phyloP scores from a whole-genome alignment of 2,888 invertebrate species.

The Lamellibrachia columna region DNA sequence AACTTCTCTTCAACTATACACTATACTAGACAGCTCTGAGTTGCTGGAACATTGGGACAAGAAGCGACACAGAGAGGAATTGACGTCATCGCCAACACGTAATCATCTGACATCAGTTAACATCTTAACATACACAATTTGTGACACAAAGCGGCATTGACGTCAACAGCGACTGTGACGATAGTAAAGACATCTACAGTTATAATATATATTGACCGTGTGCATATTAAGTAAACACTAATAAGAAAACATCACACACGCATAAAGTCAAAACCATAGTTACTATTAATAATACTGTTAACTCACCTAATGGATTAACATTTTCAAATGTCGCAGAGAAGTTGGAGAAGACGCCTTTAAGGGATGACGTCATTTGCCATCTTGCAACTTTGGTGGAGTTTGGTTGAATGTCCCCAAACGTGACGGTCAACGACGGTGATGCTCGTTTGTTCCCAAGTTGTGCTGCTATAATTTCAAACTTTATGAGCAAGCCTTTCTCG shows the following conservation, averaged over 20 bases:
- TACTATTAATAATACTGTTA: neutral
- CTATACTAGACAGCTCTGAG: too few relatives aligned
- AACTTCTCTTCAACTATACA: too few relatives aligned
- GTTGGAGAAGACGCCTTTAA: constrained; percentile 48
- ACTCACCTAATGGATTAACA: constrained; percentile 46
- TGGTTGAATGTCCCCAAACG: constrained; percentile 47
- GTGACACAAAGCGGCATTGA: too few relatives aligned
- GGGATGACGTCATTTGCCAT: constrained; percentile 46
- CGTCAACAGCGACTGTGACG: too few relatives aligned
- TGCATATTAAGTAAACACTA: neutral
- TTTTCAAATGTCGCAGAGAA: constrained; percentile 50
- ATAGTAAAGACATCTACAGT: neutral
- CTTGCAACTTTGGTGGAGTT: constrained; percentile 43
- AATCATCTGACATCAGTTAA: too few relatives aligned
- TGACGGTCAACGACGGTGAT: constrained; percentile 44
- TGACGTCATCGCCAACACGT: too few relatives aligned
- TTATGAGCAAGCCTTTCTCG: constrained; percentile 47
- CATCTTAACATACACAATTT: too few relatives aligned
- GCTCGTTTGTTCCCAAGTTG: constrained; percentile 38
- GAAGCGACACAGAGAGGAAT: too few relatives aligned
- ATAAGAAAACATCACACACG: neutral
- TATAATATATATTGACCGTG: neutral
- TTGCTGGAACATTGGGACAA: too few relatives aligned
- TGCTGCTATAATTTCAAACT: constrained; percentile 47
- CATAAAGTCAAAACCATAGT: neutral